Evolutionary conservation across 1,140 invertebrate species (phyloP).

Genomic region (Zaprionus nigranus): DNA sequence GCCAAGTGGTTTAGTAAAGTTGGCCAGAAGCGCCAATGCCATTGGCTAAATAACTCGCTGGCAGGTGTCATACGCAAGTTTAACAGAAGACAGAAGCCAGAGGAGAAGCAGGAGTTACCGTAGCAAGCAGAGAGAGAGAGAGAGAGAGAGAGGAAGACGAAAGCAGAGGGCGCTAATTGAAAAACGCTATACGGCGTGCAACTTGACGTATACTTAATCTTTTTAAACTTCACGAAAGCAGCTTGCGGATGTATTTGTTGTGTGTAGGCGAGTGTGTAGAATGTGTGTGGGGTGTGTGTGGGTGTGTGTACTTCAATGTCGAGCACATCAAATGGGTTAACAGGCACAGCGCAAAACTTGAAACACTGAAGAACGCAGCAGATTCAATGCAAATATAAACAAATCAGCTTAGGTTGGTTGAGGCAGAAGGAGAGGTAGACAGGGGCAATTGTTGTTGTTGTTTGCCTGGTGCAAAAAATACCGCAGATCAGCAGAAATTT

Average conservation of each 20-base stretch:
- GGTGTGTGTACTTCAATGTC: slow-evolving; percentile 43
- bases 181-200: slow-evolving; percentile 61
- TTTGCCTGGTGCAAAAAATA: slow-evolving; percentile 47
- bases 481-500: slow-evolving; percentile 67
- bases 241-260: not conserved
- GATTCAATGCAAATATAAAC: slow-evolving; percentile 83
- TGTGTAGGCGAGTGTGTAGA: too few relatives aligned
- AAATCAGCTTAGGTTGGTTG: slow-evolving; percentile 52
- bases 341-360: slow-evolving; percentile 66
- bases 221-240: slow-evolving; percentile 33
- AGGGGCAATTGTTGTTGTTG: not conserved
- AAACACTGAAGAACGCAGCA: slow-evolving; percentile 69
- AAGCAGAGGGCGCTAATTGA: slow-evolving; percentile 57
- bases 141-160: not conserved
- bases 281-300: slow-evolving; percentile 1
- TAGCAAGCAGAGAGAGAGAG: not conserved
- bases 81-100: not conserved
- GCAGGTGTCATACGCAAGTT: slow-evolving; percentile 62
- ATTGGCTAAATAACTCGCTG: slow-evolving; percentile 24
- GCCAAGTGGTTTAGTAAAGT: slow-evolving; percentile 19
- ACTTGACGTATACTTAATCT: slow-evolving; percentile 76
- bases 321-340: slow-evolving; percentile 76
- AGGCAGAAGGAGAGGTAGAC: too few relatives aligned
- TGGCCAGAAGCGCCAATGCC: slow-evolving; percentile 22
- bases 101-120: not conserved